Percentiles rank a stretch among this genome's conserved stretches.
Evolutionary conservation across 2,888 invertebrate genomes (phyloP).

Genomic region (Ectemnius continuus): DNA sequence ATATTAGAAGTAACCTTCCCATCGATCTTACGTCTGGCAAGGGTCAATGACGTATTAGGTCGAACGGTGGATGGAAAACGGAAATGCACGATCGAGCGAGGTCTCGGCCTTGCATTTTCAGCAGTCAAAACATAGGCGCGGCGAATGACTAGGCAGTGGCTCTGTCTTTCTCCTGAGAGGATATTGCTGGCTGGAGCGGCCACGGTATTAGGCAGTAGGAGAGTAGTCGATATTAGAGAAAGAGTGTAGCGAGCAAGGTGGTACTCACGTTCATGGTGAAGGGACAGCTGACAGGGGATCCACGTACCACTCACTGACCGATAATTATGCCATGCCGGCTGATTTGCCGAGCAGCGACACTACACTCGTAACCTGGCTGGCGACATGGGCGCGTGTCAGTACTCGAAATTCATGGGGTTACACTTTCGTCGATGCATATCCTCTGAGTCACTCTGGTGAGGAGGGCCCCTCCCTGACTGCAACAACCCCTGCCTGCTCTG

Average conservation of each 20-base stretch:
- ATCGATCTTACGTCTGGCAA: conserved; percentile 55
- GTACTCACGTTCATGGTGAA: conserved; percentile 67
- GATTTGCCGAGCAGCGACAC: conserved; percentile 10
- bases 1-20: conserved; percentile 43
- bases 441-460: conserved; percentile 66
- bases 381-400: conserved; percentile 30
- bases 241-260: conserved; percentile 21
- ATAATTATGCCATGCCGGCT: conserved; percentile 46
- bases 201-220: conserved; percentile 35
- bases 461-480: conserved; percentile 71
- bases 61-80: conserved; percentile 16
- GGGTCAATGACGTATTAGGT: conserved; percentile 60
- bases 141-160: too few species aligned
- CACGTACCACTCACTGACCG: conserved; percentile 49
- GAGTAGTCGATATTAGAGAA: conserved; percentile 53
- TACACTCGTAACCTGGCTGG: conserved; percentile 11
- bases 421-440: conserved; percentile 62
- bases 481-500: conserved; percentile 72
- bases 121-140: too few species aligned
- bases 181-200: conserved; percentile 31
- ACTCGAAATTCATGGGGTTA: conserved; percentile 39
- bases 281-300: conserved; percentile 59
- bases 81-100: too few species aligned
- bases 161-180: too few species aligned
- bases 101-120: too few species aligned